phyloP scores from a whole-genome alignment of 1,140 invertebrate genomes.

The Drosophila sulfurigaster region DNA sequence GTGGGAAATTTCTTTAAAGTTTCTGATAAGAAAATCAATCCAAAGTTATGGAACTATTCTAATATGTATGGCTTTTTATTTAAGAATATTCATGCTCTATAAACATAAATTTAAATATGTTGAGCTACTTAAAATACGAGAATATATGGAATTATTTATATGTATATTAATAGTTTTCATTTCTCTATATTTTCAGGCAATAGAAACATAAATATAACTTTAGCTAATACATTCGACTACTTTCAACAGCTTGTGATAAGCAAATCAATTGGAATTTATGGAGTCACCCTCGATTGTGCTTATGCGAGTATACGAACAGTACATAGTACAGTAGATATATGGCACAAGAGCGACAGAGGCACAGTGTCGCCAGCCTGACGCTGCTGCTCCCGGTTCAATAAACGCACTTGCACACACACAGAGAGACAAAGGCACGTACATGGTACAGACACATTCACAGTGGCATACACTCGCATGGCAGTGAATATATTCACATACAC shows the following conservation, averaged over 20 bases:
- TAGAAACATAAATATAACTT: too few species aligned
- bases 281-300: conserved; percentile 19
- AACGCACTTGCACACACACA: conserved; percentile 28
- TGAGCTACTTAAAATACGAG: too few species aligned
- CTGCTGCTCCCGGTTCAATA: conserved; percentile 44
- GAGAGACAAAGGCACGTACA: conserved; percentile 4
- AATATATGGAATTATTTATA: too few species aligned
- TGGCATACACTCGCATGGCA: conserved; percentile 22
- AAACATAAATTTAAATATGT: too few species aligned
- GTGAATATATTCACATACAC: conserved; percentile 47
- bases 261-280: conserved; percentile 11
- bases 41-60: too few species aligned
- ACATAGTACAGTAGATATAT: conserved; percentile 43
- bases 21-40: too few species aligned
- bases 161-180: too few species aligned
- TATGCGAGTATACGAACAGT: conserved; percentile 9
- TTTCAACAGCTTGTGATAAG: background rate
- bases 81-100: too few species aligned
- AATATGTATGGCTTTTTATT: too few species aligned
- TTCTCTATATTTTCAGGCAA: too few species aligned
- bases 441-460: background rate
- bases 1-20: too few species aligned
- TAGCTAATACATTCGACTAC: background rate
- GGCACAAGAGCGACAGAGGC: conserved; percentile 35
- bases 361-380: conserved; percentile 42